Evolutionary conservation across 2,888 invertebrate genomes (phyloP), one percentile per base, ranked within the genome.

Genomic region (Saturnia japonica): DNA sequence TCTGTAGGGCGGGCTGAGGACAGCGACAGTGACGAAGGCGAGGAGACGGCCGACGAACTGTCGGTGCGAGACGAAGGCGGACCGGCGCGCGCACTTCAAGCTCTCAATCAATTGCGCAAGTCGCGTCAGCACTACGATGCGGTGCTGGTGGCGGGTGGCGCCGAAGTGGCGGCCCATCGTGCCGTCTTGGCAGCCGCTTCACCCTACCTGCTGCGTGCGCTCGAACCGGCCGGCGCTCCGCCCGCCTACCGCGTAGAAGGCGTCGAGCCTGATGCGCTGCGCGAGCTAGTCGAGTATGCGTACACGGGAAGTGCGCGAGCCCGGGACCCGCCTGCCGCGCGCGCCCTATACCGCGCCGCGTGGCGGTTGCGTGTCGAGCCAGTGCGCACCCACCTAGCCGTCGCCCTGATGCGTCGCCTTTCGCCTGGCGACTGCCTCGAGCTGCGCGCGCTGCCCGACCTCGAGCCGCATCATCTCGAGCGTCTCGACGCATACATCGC

Each of bases 61-160:
- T 92, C 94, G 74, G 94, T 95, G 86, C 85, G 86, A 72, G 96
- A 96, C 86, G 94, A 93, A 60, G 92, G 86, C 67, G 95, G 95
- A 82, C 95, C 95, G 75, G 90, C 94, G 76, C 94, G 95, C 77
- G 95, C 96, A 77, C 94, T 97, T 74, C 89, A 93, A 70, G 95
- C 96, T 54, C 95, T 97, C 77, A 96, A 97, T 92, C 96, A 96
- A 92, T 96, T 97, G 95, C 95, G 97, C 81, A 97, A 97, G 90
- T 96, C 97, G 87, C 95, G 96, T 72, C 97, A 97, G 86, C 97
- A 98, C 91, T 98, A 97, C 93, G 98, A 98, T 93, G 97, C 97
- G 79, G 95, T 96, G 82, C 94, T 98, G 81, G 96, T 97, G 88
- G 97, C 97, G 84, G 95, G 95, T 93, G 94, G 94, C 72, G 88